Conservation (phyloP, 2,797 vertebrate species). For the Acomys russatus region DNA sequence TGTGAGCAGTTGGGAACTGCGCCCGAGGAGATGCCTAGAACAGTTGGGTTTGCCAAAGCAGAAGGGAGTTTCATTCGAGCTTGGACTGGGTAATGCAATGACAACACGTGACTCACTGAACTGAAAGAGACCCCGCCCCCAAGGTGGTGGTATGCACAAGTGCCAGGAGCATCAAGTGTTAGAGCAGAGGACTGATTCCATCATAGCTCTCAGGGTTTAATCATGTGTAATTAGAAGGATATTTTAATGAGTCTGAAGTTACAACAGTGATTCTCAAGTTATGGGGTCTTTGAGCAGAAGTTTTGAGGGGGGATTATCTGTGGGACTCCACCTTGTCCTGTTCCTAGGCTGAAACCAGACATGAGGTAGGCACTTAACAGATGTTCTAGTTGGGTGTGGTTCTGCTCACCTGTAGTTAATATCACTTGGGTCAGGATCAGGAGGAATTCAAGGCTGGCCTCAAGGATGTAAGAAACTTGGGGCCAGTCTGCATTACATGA, state of each 20-base stretch:
- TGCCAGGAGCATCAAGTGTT: background rate
- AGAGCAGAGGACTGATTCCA: background rate
- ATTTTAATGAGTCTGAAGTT: conserved; percentile 15
- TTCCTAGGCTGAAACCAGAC: background rate
- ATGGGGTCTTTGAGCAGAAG: background rate
- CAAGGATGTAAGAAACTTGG: background rate
- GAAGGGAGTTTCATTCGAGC: background rate
- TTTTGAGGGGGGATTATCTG: background rate
- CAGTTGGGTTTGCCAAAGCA: background rate
- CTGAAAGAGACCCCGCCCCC: background rate
- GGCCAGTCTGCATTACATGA: background rate
- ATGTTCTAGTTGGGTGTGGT: background rate
- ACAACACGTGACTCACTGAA: background rate
- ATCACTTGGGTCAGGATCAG: background rate
- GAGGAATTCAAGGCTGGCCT: background rate
- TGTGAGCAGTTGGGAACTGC: background rate
- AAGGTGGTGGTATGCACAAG: background rate
- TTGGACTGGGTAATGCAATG: background rate
- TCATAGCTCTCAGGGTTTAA: background rate
- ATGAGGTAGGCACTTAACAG: background rate
- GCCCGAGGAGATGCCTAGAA: background rate
- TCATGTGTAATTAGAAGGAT: background rate
- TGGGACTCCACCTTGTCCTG: background rate
- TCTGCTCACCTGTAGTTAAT: background rate
- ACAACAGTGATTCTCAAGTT: background rate